Base-by-base conservation (phyloP, 2,113 vertebrate genomes). In the Sminthopsis crassicaudata region DNA sequence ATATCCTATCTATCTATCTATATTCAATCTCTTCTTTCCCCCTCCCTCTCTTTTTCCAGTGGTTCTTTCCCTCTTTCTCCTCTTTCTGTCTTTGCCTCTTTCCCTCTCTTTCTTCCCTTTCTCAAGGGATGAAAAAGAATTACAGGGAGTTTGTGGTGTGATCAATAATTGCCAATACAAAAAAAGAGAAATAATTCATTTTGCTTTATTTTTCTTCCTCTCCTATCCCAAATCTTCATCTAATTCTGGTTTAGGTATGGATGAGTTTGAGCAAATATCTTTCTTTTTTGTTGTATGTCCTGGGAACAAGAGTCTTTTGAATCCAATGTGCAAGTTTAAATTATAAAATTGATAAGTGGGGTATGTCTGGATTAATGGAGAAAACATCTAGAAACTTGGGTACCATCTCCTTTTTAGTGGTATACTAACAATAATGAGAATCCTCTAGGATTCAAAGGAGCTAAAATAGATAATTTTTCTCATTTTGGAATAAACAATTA, bases 341-440 rank as follows among this genome's bases (percentile, higher is more conserved):
- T 94, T 90, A 84, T 93, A 46, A 67, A 96, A 42, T 60, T 55
- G 42, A 27, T 24, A 88, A 60, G 19, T 8, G 26, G 90, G 90
- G 60, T 50, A 46, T 6, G 1, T 52, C 95, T 93, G 25, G 1
- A 52, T 26, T 90, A 30, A 90, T 42, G n/a, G 25, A 4, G 51
- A 94, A 52, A 60, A 91, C 50, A 93, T 53, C 50, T 60, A 30
- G 6, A 27, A 84, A 88, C 1, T 51, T 55, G 24, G 22, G 24
- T 42, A 25, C 24, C 76, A 51, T 1, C 42, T 92, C 67, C 14
- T 2, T 92, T 92, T 90, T 46, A 89, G 27, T 50, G 26, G 46
- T 2, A 42, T 84, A 42, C 22, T 23, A 67, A 93, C 52, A 46
- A 52, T 54, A 91, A 51, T 5, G 23, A 89, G 24, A 27, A 90